Evolutionary conservation across 2,797 vertebrate genomes (phyloP).

Genomic region (Gymnothorax javanicus): DNA sequence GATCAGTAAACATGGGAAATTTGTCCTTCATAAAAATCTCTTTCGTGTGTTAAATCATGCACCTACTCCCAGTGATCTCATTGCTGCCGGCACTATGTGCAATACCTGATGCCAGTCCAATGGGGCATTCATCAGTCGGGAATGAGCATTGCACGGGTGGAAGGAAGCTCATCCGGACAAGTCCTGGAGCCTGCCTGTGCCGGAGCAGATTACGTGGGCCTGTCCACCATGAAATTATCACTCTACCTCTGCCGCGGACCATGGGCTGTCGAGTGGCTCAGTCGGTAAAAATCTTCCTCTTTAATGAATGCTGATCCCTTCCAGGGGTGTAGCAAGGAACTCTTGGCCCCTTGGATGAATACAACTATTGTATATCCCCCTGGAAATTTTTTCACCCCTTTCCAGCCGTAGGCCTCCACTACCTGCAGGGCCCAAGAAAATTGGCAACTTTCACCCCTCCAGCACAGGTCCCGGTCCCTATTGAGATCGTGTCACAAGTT

Average conservation of each 20-base stretch:
- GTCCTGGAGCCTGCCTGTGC: neutral
- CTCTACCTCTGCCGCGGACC: slow-evolving; percentile 4
- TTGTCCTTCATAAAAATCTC: neutral
- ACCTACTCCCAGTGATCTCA: neutral
- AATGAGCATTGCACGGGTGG: neutral
- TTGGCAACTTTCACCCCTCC: no score
- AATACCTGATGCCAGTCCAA: neutral
- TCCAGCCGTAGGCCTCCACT: no score
- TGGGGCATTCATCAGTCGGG: neutral
- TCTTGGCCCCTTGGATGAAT: no score
- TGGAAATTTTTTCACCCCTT: no score
- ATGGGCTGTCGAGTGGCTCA: neutral
- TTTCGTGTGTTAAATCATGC: neutral
- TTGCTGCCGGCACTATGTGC: neutral
- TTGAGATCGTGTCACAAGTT: neutral
- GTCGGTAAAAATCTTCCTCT: neutral
- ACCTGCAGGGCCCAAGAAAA: no score
- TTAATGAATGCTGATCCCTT: neutral
- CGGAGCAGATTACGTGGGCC: neutral
- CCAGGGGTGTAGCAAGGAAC: no score
- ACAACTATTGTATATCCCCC: no score
- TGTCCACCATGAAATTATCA: slow-evolving; percentile 9
- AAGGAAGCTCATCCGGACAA: neutral
- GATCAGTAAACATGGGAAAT: neutral
- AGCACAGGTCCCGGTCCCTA: neutral